These are phyloP conservation scores for Uloborus diversus DNA, from an alignment of 1,140 invertebrate genomes.

Conservation along the genomic window DNA sequence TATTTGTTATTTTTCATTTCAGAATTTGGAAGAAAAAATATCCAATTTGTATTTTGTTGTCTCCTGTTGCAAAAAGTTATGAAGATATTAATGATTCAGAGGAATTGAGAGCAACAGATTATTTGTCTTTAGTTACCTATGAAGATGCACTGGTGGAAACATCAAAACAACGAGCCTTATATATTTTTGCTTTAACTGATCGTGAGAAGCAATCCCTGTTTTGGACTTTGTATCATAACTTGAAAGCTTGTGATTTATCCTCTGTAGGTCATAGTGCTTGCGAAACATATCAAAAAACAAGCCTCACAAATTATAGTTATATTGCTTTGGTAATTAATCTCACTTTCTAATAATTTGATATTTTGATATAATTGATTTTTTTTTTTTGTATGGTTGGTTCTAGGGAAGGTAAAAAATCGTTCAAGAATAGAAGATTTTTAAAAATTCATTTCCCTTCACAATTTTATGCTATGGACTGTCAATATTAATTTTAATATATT, in stretches of 20 bases:
- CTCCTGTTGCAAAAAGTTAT: slow-evolving; percentile 21
- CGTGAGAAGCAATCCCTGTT: slow-evolving; percentile 92
- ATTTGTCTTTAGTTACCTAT: slow-evolving; percentile 8
- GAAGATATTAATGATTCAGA: background rate
- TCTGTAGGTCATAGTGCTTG: slow-evolving; percentile 57
- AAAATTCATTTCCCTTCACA: background rate
- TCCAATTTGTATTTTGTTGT: slow-evolving; percentile 78
- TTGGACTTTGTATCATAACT: slow-evolving; percentile 63
- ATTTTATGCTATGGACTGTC: background rate
- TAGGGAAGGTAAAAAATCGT: background rate
- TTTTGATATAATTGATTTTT: background rate
- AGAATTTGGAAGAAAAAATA: slow-evolving; percentile 89
- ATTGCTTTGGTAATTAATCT: slow-evolving; percentile 22
- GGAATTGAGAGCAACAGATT: background rate
- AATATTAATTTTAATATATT: background rate
- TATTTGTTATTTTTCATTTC: slow-evolving; percentile 3
- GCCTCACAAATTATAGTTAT: no score
- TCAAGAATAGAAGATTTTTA: background rate
- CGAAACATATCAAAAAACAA: no score
- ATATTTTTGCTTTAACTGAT: slow-evolving; percentile 82
- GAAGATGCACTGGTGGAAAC: slow-evolving; percentile 50
- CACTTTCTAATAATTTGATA: background rate
- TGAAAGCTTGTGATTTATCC: slow-evolving; percentile 66
- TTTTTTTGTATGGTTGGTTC: background rate
- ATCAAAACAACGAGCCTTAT: slow-evolving; percentile 66